Percentiles rank a stretch among this genome's conserved stretches.
phyloP scores from a whole-genome alignment of 2,113 vertebrate genomes.

The Polypterus bichir region DNA sequence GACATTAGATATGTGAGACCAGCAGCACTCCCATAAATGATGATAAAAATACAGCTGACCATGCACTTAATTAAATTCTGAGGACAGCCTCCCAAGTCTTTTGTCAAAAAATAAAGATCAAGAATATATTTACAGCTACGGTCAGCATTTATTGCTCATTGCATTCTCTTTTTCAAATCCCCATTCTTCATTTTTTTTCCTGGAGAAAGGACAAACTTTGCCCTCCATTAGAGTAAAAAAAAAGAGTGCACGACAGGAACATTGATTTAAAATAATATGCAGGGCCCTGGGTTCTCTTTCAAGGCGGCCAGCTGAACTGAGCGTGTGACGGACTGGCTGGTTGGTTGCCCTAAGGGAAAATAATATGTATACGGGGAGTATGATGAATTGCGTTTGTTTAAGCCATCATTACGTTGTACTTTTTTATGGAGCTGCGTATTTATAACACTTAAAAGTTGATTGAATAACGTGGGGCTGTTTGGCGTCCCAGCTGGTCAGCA shows the following conservation, averaged over 20 bases:
- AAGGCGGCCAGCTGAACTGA: conserved; percentile 22
- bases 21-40: too few species aligned
- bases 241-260: neutral
- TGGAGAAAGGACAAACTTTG: neutral
- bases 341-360: conserved; percentile 51
- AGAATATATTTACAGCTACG: too few species aligned
- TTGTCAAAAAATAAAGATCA: too few species aligned
- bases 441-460: conserved; percentile 68
- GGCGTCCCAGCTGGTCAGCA: conserved; percentile 61
- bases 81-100: too few species aligned
- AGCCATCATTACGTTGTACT: conserved; percentile 72
- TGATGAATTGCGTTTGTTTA: conserved; percentile 84
- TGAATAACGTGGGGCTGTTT: conserved; percentile 50
- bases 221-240: too few species aligned
- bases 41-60: too few species aligned
- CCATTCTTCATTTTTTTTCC: too few species aligned
- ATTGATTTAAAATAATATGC: conserved; percentile 8
- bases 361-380: conserved; percentile 46
- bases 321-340: conserved; percentile 37
- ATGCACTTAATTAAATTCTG: too few species aligned
- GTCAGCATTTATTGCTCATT: too few species aligned
- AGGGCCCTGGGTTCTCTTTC: conserved; percentile 1
- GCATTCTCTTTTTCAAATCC: too few species aligned
- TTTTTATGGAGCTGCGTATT: conserved; percentile 74
- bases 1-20: too few species aligned